These are phyloP conservation scores for Dryoscopus gambensis DNA, from an alignment of 2,113 vertebrate species.

Conservation along the genomic window DNA sequence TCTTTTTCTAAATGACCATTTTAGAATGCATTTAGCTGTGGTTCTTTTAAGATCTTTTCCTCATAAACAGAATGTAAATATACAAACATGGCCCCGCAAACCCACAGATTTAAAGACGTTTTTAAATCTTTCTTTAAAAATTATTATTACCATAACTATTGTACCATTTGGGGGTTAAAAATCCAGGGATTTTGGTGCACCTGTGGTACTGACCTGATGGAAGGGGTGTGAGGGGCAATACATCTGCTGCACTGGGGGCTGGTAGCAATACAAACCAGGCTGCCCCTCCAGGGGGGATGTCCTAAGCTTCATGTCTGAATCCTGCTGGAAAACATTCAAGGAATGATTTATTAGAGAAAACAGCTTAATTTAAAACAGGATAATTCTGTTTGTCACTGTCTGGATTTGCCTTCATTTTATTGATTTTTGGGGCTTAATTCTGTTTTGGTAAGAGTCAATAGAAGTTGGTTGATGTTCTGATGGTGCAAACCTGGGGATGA, in stretches of 20 bases:
- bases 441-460: not conserved
- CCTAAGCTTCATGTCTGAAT: conserved; percentile 73
- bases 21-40: not conserved
- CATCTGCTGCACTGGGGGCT: conserved; percentile 74
- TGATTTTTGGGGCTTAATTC: not conserved
- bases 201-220: conserved; percentile 70
- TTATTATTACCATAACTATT: not conserved
- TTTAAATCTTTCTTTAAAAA: not conserved
- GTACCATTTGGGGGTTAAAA: not conserved
- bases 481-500: not conserved
- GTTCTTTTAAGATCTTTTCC: not conserved
- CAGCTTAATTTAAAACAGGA: not conserved
- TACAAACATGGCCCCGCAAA: not conserved
- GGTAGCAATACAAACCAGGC: conserved; percentile 74
- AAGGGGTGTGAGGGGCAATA: conserved; percentile 76
- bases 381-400: not conserved
- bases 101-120: not conserved
- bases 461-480: not conserved
- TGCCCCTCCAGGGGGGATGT: conserved; percentile 66
- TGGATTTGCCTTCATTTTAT: rapidly evolving
- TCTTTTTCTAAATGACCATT: not conserved
- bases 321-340: conserved; percentile 48
- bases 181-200: not conserved
- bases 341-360: not conserved
- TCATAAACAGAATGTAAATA: not conserved